These are phyloP conservation scores for Pterostichus madidus DNA, from an alignment of 2,888 invertebrate species.

Conservation along the genomic window DNA sequence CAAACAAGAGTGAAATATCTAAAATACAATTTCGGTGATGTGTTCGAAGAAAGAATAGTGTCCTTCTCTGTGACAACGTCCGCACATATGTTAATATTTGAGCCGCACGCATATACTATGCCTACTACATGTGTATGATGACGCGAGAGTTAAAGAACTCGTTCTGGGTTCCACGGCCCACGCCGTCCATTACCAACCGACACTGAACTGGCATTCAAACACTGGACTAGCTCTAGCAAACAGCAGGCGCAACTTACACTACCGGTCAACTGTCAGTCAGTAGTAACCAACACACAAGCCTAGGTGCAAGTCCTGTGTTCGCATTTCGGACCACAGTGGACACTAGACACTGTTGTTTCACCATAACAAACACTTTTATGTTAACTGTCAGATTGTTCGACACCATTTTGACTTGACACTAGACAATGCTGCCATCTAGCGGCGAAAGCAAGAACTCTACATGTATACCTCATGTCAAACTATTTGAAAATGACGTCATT, in stretches of 20 bases:
- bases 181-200: constrained; percentile 48
- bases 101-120: constrained; percentile 64
- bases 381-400: too few species aligned
- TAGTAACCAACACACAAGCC: constrained; percentile 62
- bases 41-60: too few species aligned
- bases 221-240: constrained; percentile 65
- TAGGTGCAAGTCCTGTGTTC: constrained; percentile 66
- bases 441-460: too few species aligned
- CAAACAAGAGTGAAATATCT: too few species aligned
- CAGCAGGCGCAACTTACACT: constrained; percentile 67
- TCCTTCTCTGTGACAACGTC: too few species aligned
- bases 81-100: neutral
- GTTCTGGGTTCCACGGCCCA: neutral
- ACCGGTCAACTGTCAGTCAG: constrained; percentile 63
- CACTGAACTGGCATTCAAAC: constrained; percentile 67
- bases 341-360: neutral
- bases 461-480: too few species aligned
- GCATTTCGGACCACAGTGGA: constrained; percentile 1
- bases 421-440: too few species aligned
- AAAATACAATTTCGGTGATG: too few species aligned
- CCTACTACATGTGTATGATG: constrained; percentile 58
- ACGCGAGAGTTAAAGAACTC: neutral
- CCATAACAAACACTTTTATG: too few species aligned
- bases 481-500: too few species aligned
- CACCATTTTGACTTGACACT: too few species aligned